Conservation (phyloP, 2,888 invertebrate species). For the Polylopha cassiicola region DNA sequence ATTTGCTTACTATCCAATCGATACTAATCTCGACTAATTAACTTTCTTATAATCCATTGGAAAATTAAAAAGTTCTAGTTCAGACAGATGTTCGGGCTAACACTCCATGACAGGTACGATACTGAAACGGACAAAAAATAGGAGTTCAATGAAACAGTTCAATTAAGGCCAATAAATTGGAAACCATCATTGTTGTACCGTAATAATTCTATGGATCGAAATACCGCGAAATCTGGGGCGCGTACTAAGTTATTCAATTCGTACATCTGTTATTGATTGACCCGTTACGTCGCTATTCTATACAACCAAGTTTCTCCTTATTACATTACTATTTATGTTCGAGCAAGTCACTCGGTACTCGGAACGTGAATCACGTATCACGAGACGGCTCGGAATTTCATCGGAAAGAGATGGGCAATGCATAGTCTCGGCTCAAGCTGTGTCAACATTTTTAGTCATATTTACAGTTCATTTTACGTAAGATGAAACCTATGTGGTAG, state of each 20-base stretch:
- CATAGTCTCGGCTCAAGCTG: constrained; percentile 26
- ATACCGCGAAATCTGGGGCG: constrained; percentile 6
- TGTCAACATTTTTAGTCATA: constrained; percentile 25
- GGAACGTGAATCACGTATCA: constrained; percentile 37
- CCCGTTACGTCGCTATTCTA: constrained; percentile 17
- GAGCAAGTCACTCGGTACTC: constrained; percentile 33
- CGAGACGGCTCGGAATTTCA: constrained; percentile 28
- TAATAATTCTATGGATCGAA: no score
- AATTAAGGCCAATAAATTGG: constrained; percentile 33
- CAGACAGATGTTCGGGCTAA: not conserved
- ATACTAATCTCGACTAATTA: constrained; percentile 21
- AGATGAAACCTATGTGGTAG: no score
- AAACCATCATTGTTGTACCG: constrained; percentile 20
- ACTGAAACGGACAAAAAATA: no score
- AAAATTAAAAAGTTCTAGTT: constrained; percentile 1
- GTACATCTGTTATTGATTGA: constrained; percentile 26
- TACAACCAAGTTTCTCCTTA: not conserved
- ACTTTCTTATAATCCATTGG: constrained; percentile 6
- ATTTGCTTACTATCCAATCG: constrained; percentile 33
- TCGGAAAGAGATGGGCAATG: constrained; percentile 26
- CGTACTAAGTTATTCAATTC: constrained; percentile 10
- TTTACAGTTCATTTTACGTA: constrained; percentile 21
- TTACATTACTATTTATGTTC: no score
- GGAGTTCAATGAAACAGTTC: no score
- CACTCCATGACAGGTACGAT: no score